Conservation (phyloP, 2,888 invertebrate genomes). For the Alloscopus bannaensis region DNA sequence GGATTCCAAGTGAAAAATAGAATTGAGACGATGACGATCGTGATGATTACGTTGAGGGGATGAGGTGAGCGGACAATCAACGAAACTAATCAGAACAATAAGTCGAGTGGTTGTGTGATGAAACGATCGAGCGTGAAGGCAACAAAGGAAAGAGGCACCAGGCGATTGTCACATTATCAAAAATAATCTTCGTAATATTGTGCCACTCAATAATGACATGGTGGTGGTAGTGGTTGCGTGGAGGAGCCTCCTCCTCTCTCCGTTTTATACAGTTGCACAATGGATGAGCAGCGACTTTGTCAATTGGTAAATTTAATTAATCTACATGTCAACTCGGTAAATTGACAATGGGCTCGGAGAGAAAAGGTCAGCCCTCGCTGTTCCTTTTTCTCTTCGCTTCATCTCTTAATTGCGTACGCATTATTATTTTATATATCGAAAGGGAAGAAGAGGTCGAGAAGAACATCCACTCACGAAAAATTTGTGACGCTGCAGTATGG, state of each 20-base stretch:
- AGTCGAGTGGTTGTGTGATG: conserved; percentile 30
- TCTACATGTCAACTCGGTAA: conserved; percentile 17
- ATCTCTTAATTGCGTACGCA: too few relatives aligned
- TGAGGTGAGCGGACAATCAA: conserved; percentile 39
- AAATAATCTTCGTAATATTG: not conserved
- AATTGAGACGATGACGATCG: too few relatives aligned
- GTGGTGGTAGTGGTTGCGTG: too few relatives aligned
- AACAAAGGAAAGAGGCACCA: conserved; percentile 25
- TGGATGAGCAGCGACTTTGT: not conserved
- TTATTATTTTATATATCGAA: too few relatives aligned
- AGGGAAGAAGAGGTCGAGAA: too few relatives aligned
- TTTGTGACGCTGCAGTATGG: too few relatives aligned
- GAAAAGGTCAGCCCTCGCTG: too few relatives aligned
- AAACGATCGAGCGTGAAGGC: conserved; percentile 52
- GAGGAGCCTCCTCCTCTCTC: too few relatives aligned
- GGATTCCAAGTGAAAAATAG: too few relatives aligned
- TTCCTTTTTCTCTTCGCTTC: too few relatives aligned
- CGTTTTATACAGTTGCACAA: conserved; percentile 13
- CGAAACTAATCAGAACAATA: conserved; percentile 46
- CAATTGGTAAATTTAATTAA: conserved; percentile 13
- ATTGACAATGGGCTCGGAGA: not conserved
- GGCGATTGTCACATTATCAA: not conserved
- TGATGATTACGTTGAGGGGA: too few relatives aligned
- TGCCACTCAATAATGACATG: not conserved
- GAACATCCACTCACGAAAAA: too few relatives aligned